phyloP scores from a whole-genome alignment of 2,888 invertebrate species.

The Peribatodes rhomboidaria region DNA sequence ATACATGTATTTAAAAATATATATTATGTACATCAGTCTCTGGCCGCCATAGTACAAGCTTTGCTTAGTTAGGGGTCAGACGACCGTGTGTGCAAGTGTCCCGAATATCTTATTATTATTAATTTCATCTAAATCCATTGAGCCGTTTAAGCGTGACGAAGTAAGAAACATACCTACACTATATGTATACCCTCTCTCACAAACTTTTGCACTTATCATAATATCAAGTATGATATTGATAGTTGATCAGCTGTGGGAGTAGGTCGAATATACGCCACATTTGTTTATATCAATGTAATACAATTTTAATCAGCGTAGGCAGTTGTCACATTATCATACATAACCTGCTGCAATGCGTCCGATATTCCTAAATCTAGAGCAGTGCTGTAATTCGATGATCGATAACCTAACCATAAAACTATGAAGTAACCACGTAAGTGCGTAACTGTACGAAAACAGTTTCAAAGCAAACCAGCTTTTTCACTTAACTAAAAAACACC shows the following conservation, averaged over 20 bases:
- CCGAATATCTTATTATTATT: too few relatives aligned
- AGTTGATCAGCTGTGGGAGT: conserved; percentile 29
- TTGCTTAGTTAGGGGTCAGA: too few relatives aligned
- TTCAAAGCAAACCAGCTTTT: neutral
- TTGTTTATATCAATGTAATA: conserved; percentile 27
- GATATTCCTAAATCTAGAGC: conserved; percentile 34
- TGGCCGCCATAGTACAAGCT: too few relatives aligned
- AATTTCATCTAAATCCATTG: too few relatives aligned
- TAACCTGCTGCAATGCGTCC: conserved; percentile 31
- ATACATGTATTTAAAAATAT: too few relatives aligned
- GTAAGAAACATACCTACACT: neutral
- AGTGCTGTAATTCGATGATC: conserved; percentile 37
- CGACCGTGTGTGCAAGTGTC: too few relatives aligned
- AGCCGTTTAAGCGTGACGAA: too few relatives aligned
- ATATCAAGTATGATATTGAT: neutral
- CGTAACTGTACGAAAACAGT: conserved; percentile 16
- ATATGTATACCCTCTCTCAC: too few relatives aligned
- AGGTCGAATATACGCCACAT: conserved; percentile 32
- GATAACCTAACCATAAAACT: conserved; percentile 18
- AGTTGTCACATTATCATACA: conserved; percentile 30
- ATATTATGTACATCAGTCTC: too few relatives aligned
- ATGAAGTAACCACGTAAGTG: conserved; percentile 22
- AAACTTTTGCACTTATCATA: too few relatives aligned
- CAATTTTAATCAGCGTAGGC: conserved; percentile 34
- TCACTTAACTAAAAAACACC: conserved; percentile 9